These are phyloP conservation scores for Amia ocellicauda DNA, from an alignment of 2,113 vertebrate genomes.

Conservation along the genomic window DNA sequence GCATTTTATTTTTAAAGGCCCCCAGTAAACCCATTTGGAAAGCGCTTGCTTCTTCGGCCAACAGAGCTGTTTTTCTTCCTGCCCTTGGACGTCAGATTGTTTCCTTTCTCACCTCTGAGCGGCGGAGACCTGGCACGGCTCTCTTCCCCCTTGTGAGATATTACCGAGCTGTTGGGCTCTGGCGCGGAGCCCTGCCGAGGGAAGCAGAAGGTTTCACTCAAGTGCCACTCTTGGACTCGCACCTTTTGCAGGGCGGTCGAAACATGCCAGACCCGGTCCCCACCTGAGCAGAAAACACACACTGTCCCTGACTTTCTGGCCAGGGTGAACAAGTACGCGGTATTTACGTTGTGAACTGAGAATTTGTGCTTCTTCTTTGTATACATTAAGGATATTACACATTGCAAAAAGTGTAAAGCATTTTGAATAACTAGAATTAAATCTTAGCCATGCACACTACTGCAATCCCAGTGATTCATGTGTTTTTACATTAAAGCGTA, in stretches of 20 bases:
- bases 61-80: conserved; percentile 25
- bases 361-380: too few species aligned
- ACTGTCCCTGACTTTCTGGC: too few species aligned
- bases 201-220: conserved; percentile 1
- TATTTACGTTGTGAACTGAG: too few species aligned
- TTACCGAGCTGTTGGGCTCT: background rate
- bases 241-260: background rate
- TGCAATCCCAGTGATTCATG: too few species aligned
- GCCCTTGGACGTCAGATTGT: conserved; percentile 17
- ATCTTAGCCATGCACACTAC: too few species aligned
- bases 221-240: background rate
- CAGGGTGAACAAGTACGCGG: too few species aligned
- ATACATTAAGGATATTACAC: too few species aligned
- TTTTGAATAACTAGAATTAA: too few species aligned
- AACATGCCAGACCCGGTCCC: too few species aligned
- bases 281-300: too few species aligned
- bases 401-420: too few species aligned
- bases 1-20: conserved; percentile 15
- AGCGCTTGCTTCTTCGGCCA: conserved; percentile 6
- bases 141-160: conserved; percentile 1
- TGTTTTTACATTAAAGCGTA: too few species aligned
- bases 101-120: conserved; percentile 31
- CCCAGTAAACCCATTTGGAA: background rate
- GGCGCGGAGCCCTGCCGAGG: background rate
- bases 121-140: background rate